Evolutionary conservation across 2,888 invertebrate genomes (phyloP), one percentile per base, ranked within the genome.

Genomic region (Dicycla oo): DNA sequence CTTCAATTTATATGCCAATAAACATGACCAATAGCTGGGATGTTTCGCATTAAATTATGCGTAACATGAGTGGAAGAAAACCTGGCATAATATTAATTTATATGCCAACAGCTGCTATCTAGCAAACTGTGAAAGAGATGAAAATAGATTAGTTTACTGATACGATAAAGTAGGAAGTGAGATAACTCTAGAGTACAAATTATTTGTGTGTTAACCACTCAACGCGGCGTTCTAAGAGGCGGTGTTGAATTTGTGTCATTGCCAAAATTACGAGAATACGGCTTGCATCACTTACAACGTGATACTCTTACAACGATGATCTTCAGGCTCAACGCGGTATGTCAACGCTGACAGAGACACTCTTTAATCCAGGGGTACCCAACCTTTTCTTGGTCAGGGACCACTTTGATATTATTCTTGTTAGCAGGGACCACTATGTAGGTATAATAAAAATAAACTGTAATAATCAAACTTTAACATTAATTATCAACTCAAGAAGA

Each of bases 111-210:
- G 69, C 79, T 70, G 80, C 62, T 69, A 73, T 77, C 53, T 60
- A 69, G 53, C 82, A 78, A 69, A 67, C 69, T 73, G 57, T 51
- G 75, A 75, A 57, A 75, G 47, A 72, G 60, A 79, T 79, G 65
- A 58, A 75, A 82, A 82, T 81, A 69, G 56, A 79, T 81, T 72
- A 69, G 69, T 75, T 80, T 78, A 64, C 67, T 67, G 80, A 80
- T 69, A 78, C 74, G 69, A 69, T 78, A 67, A 62, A 73, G 63
- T 67, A 82, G 57, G 63, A 67, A 69, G 62, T 56, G 54, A 63
- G 66, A 82, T 82, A 63, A 51, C 72, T 69, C 15, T 69, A 69
- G 78, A 64, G 70, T 68, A 70, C 54, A 45, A 62, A 58, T 78
- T 70, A 70, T 80, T 78, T 73, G 51, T 38, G 11, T 73, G 47